Evolutionary conservation across 2,888 invertebrate species (phyloP), one percentile per base, ranked within the genome.

Genomic region (Ophioninae sp.): DNA sequence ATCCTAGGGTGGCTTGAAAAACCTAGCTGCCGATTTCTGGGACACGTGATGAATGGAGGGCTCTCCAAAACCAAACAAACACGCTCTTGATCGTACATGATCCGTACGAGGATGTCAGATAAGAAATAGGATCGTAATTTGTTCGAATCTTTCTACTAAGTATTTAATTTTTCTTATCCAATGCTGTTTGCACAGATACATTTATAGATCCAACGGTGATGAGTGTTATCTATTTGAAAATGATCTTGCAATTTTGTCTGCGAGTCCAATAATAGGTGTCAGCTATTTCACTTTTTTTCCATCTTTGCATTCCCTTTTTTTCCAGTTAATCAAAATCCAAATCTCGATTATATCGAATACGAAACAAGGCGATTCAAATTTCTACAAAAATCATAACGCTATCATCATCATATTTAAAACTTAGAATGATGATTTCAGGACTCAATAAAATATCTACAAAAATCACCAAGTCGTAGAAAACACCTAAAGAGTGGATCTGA

Each of bases 1-100:
- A 17, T 17, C 20, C 23, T 10, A 7, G 39, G 8, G 22, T 17
- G 22, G 37, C 13, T n/a, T 7, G 56, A 77, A 77, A 39, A 71
- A 44, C n/a, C 13, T 22, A 63, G 51, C 17, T 30, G 41, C 56
- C 2, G 13, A n/a, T 44, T 63, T 51, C 20, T 78, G 51, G 58
- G 56, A 71, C 68, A 68, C 85, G 88, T 89, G 91, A 91, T 90
- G 91, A 90, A 91, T 90, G 87, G 89, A 83, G 17, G 20, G 13
- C n/a, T 20, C 9, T 44, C n/a, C n/a, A n/a, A n/a, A n/a, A n/a
- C n/a, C n/a, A n/a, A n/a, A n/a, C n/a, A 22, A 44, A 20, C 22
- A 20, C 59, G 59, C 10, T 51, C 51, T 51, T 51, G 13, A 17
- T 17, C 51, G 17, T 51, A 51, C 51, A 51, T 51, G 13, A 51